These are phyloP conservation scores for Pangasianodon hypophthalmus DNA, from an alignment of 2,113 vertebrate genomes.

Conservation along the genomic window DNA sequence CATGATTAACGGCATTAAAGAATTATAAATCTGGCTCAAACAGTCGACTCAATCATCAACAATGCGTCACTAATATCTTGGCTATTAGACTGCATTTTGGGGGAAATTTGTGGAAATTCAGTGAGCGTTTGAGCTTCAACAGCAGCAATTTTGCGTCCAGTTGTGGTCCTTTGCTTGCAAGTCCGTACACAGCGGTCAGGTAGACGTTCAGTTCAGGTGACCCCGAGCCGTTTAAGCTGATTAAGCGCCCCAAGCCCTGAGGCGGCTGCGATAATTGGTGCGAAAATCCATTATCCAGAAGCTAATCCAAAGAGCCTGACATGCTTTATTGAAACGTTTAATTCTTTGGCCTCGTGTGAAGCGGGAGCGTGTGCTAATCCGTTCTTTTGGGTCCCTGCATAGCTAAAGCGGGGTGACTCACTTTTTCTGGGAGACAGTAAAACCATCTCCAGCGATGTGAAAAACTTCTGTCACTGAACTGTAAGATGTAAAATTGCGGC, in stretches of 20 bases:
- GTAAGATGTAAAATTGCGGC: background rate
- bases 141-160: background rate
- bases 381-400: slow-evolving; percentile 15
- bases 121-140: background rate
- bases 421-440: background rate
- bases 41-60: background rate
- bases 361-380: slow-evolving; percentile 12
- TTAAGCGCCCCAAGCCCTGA: slow-evolving; percentile 68
- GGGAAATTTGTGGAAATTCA: background rate
- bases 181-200: background rate
- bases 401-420: slow-evolving; percentile 2
- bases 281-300: slow-evolving; percentile 65
- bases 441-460: background rate
- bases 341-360: slow-evolving; percentile 46
- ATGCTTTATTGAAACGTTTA: slow-evolving; percentile 58
- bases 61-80: background rate
- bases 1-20: too few species aligned
- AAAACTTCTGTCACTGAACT: background rate
- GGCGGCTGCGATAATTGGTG: slow-evolving; percentile 64
- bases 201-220: background rate
- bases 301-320: slow-evolving; percentile 54
- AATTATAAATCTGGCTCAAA: too few species aligned
- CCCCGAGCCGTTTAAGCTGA: slow-evolving; percentile 63
- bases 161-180: background rate
- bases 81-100: background rate